Percentiles rank a stretch among this genome's conserved stretches.
phyloP scores from a whole-genome alignment of 2,113 vertebrate genomes.

The Rynchops niger region DNA sequence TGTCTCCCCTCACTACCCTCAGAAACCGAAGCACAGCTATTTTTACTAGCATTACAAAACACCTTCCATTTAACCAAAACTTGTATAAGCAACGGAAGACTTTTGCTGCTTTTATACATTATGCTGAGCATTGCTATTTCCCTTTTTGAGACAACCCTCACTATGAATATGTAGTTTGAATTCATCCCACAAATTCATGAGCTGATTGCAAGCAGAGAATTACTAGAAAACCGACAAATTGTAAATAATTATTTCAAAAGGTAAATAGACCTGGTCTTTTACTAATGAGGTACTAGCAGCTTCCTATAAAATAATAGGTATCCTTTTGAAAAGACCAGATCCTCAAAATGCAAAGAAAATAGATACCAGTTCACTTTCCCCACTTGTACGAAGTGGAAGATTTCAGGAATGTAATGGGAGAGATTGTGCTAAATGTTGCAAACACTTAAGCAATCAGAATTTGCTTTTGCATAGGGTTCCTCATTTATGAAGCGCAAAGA shows the following conservation, averaged over 20 bases:
- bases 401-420: neutral
- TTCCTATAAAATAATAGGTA: neutral
- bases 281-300: neutral
- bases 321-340: neutral
- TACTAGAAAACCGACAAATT: neutral
- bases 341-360: neutral
- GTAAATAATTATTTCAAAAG: neutral
- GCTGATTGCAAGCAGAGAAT: neutral
- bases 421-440: neutral
- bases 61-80: constrained; percentile 25
- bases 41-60: constrained; percentile 39
- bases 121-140: neutral
- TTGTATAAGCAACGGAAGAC: neutral
- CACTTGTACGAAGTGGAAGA: neutral
- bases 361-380: neutral
- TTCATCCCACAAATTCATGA: neutral
- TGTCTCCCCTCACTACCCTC: neutral
- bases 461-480: neutral
- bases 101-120: neutral
- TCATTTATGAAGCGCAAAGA: neutral
- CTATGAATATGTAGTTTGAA: neutral
- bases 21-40: neutral
- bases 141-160: neutral
- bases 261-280: neutral
- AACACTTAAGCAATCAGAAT: neutral